Base-by-base conservation (phyloP, 2,888 invertebrate genomes). In the Agonopterix subpropinquella region DNA sequence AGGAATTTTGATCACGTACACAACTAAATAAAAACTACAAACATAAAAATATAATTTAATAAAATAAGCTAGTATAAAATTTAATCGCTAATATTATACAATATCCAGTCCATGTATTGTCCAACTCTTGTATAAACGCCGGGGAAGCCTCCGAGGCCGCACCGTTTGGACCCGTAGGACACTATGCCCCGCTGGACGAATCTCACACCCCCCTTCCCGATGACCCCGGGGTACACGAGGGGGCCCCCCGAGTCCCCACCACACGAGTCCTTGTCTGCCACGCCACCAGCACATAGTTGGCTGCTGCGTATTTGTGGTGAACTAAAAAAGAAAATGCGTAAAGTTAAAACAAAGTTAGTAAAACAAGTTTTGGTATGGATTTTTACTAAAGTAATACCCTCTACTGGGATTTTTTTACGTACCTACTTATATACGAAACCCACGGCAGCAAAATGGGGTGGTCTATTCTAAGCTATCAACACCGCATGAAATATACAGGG, bases 181-280 rank as follows among this genome's bases (percentile, higher is more conserved):
- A 92, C 91, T 8, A 92, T 70, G 0, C 92, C 92, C 44, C 91
- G 83, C 58, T 93, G 92, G 10, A 92, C 79, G 57, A 88, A 90
- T 44, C 89, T 80, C 2, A 76, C 53, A 1, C 87, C 86, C 1
- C 62, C 62, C 0, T 71, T 59, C 1, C 71, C 70, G 18, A 73
- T 55, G 4, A 56, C 56, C 0, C 80, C 78, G 0, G 82, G 77
- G 45, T 76, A 79, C 69, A 88, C 73, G 4, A 93, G 80, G 0
- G 94, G 93, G 0, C 93, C 93, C 0, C 94, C 93, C 10, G 92
- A 92, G 62, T 93, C 93, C 0, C 93, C 93, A 0, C 80, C 75
- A 58, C 93, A 94, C 0, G 93, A 91, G 65, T 93, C 93, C 53
- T 86, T 86, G 9, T 84, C 83, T 11, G 69, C 71, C 2, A 75